Evolutionary conservation across 2,888 invertebrate genomes (phyloP), one percentile per base, ranked within the genome.

Genomic region (Venustoraphidia nigricollis): DNA sequence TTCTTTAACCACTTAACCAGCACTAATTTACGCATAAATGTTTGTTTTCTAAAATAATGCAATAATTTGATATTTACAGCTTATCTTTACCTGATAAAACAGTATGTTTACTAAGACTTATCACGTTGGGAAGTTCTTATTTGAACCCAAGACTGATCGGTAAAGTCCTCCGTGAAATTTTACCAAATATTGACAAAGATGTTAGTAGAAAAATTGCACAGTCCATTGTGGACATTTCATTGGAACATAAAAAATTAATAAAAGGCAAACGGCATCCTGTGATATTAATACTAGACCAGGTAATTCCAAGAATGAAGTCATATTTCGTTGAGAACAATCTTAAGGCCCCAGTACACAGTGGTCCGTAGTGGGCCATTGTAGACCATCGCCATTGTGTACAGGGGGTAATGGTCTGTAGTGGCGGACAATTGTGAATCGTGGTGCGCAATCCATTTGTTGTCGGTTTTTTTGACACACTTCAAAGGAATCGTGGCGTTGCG

Each of bases 241-340:
- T 66, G 2, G 66, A 68, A 41, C 68, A 69, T 63, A 56, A 61
- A 2, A 55, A 50, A 0, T 56, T 76, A 52, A 67, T 65, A 57
- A 63, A 63, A 44, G 69, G 71, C 1, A 71, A 68, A 51, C 65
- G 78, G 44, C 70, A 77, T 63, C 77, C 80, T 1, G 70, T 82
- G 43, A 70, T 83, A 56, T 63, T 83, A 51, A 76, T 83, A 54
- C 64, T 83, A n/a, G 82, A 83, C 64, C 81, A 82, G 66, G 82
- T 81, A 63, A 55, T 50, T 53, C 42, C 41, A 27, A 27, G 6
- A 27, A 27, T 27, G 27, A 27, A 3, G 6, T 27, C 27, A 5
- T 27, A 35, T 41, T 10, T 48, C 10, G 11, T 11, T 14, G 11
- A 48, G 13, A 14, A 38, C 36, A 45, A 36, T 48, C 42, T 60